Percentiles rank a stretch among this genome's conserved stretches.
phyloP scores from a whole-genome alignment of 2,888 invertebrate species.

The Antheraea yamamai region DNA sequence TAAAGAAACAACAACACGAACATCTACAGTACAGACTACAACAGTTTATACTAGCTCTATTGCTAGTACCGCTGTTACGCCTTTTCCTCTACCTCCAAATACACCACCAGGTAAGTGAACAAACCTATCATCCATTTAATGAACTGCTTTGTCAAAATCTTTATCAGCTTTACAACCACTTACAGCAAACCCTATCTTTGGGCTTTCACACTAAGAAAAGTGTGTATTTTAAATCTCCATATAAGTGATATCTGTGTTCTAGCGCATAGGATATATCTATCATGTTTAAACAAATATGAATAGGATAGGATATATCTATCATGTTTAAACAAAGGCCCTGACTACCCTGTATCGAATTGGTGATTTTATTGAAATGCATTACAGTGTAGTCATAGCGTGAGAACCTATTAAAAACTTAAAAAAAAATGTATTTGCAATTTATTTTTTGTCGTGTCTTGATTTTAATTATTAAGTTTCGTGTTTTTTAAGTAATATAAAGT shows the following conservation, averaged over 20 bases:
- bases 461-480: too few species aligned
- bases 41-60: neutral
- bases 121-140: neutral
- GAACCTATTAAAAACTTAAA: too few species aligned
- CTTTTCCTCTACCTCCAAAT: neutral
- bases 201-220: neutral
- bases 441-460: too few species aligned
- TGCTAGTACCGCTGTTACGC: neutral
- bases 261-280: too few species aligned
- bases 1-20: neutral
- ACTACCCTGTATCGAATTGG: too few species aligned
- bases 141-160: neutral
- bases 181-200: neutral
- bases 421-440: too few species aligned
- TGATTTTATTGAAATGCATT: too few species aligned
- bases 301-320: too few species aligned
- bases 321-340: too few species aligned
- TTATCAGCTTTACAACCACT: neutral
- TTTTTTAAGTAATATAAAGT: too few species aligned
- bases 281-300: too few species aligned
- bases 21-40: neutral
- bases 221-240: neutral
- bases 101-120: neutral
- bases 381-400: too few species aligned
- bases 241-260: neutral